These are phyloP conservation scores for Drosophila elegans DNA, from an alignment of 1,140 invertebrate species.

Conservation along the genomic window DNA sequence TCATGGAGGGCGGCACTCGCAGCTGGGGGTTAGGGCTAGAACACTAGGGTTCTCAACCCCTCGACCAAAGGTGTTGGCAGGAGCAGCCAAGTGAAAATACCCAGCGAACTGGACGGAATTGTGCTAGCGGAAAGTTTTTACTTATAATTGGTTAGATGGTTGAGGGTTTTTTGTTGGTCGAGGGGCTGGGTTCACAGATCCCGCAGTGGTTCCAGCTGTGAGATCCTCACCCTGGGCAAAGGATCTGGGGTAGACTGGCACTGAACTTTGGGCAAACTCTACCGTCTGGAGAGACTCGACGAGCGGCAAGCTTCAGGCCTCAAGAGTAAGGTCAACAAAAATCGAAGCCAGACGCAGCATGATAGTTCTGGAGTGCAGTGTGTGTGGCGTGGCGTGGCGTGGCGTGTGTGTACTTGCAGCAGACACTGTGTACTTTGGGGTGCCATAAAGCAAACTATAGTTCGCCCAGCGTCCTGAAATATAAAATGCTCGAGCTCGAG, in stretches of 20 bases:
- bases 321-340: constrained; percentile 61
- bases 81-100: constrained; percentile 60
- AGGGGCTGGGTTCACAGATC: constrained; percentile 6
- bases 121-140: constrained; percentile 58
- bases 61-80: constrained; percentile 48
- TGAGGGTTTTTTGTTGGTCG: constrained; percentile 3
- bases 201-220: constrained; percentile 26
- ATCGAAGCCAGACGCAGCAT: constrained; percentile 53
- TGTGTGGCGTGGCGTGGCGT: not conserved
- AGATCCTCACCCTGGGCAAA: constrained; percentile 14
- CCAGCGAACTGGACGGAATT: constrained; percentile 58
- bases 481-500: constrained; percentile 73
- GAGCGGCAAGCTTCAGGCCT: constrained; percentile 24
- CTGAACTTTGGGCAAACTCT: constrained; percentile 25
- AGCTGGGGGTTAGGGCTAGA: constrained; percentile 30
- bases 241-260: constrained; percentile 20
- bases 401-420: constrained; percentile 51
- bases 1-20: constrained; percentile 7
- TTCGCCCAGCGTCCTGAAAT: constrained; percentile 51
- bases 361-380: constrained; percentile 44
- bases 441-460: constrained; percentile 81
- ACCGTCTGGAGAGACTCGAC: not conserved
- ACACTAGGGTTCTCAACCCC: constrained; percentile 30
- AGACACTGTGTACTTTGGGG: constrained; percentile 68
- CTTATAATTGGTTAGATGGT: constrained; percentile 56